phyloP scores from a whole-genome alignment of 2,797 vertebrate genomes.

The Melanotaenia parkinsoni region DNA sequence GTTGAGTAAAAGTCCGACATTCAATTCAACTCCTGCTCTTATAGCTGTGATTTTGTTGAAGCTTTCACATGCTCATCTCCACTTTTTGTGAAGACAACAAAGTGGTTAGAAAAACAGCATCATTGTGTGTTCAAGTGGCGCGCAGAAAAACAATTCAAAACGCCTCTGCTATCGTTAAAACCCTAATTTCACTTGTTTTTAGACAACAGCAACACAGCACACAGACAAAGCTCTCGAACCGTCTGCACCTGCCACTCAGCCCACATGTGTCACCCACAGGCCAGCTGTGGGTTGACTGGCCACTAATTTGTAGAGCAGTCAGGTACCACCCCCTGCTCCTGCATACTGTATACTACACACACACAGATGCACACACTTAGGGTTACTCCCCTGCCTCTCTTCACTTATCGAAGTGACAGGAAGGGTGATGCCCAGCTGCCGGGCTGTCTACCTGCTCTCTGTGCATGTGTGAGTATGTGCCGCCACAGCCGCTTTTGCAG shows the following conservation, averaged over 20 bases:
- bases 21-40: slow-evolving; percentile 31
- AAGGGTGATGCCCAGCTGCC: slow-evolving; percentile 30
- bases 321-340: slow-evolving; percentile 42
- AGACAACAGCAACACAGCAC: slow-evolving; percentile 46
- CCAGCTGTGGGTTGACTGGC: slow-evolving; percentile 60
- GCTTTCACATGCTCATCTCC: slow-evolving; percentile 29
- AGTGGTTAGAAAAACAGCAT: slow-evolving; percentile 41
- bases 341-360: slow-evolving; percentile 4
- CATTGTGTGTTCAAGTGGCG: slow-evolving; percentile 51
- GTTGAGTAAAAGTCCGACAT: slow-evolving; percentile 20
- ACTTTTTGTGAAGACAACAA: slow-evolving; percentile 50
- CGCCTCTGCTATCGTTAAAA: slow-evolving; percentile 41
- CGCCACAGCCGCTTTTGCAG: slow-evolving; percentile 36
- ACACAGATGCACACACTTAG: slow-evolving; percentile 12
- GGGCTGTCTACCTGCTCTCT: slow-evolving; percentile 9
- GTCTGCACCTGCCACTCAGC: slow-evolving; percentile 72
- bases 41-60: slow-evolving; percentile 42
- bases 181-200: slow-evolving; percentile 57
- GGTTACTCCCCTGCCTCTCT: slow-evolving; percentile 19
- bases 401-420: slow-evolving; percentile 51
- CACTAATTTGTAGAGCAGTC: slow-evolving; percentile 71
- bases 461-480: slow-evolving; percentile 5
- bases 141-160: slow-evolving; percentile 53
- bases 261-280: slow-evolving; percentile 61
- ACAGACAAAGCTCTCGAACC: slow-evolving; percentile 53